A percentile compares a stretch with the other conserved stretches of the same genome.
Evolutionary conservation across 2,888 invertebrate genomes (phyloP).

Genomic region (Andrena haemorrhoa): DNA sequence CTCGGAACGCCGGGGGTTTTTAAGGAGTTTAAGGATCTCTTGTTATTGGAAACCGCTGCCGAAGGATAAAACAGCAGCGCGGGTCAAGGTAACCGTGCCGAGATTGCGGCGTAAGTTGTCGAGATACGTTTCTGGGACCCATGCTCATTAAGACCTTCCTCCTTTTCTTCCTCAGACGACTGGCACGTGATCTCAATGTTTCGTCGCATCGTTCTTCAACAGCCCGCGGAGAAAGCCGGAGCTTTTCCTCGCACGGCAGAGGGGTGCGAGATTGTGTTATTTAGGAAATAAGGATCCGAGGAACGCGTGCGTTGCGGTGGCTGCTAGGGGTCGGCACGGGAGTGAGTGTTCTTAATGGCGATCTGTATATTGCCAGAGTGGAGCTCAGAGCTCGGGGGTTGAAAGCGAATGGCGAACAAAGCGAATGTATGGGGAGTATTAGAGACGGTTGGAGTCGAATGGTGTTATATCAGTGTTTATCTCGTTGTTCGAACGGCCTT

Average conservation of each 20-base stretch:
- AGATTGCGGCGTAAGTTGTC: no score
- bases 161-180: no score
- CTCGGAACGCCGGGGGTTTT: no score
- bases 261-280: neutral
- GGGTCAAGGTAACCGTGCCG: no score
- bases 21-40: no score
- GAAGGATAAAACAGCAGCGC: no score
- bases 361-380: neutral
- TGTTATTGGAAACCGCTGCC: no score
- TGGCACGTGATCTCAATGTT: no score
- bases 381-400: slow-evolving; percentile 3
- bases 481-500: neutral
- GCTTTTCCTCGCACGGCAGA: neutral
- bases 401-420: neutral
- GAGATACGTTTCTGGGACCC: no score
- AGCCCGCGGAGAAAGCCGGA: neutral
- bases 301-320: neutral
- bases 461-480: neutral
- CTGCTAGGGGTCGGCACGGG: neutral
- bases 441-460: neutral
- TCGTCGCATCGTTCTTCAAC: no score
- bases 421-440: neutral
- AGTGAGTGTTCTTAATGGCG: slow-evolving; percentile 13
- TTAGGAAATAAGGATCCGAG: neutral
- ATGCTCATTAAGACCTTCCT: no score